Evolutionary conservation across 2,113 vertebrate species (phyloP), one percentile per base, ranked within the genome.

Genomic region (Nymphicus hollandicus): DNA sequence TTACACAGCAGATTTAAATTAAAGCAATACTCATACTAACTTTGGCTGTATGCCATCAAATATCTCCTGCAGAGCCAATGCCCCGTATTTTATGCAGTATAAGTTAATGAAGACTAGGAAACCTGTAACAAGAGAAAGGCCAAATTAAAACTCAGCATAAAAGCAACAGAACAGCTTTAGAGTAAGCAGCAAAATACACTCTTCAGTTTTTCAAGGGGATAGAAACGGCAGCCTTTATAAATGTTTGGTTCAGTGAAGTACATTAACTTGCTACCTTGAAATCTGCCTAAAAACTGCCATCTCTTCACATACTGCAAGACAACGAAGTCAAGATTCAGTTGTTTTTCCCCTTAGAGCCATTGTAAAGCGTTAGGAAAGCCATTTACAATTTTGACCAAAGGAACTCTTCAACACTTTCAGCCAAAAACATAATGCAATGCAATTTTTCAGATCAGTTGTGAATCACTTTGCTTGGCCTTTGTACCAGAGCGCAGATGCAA

Each of bases 41-140:
- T 99, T 99, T 94, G 99, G 98, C 90, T 99, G 99, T 96, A 99
- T 99, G 95, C 98, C 98, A 98, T 99, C 99, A 97, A 99, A 99
- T 94, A 99, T 99, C 97, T 99, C 99, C 94, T 99, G 99, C 73
- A 99, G 98, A 50, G 99, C 99, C 91, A 99, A 98, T 1, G 99
- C 99, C 60, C 99, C 99, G 2, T 99, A 99, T 97, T 99, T 99
- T 88, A 99, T 98, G 97, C 98, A 98, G 70, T 99, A 99, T 88
- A 99, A 98, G 95, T 99, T 99, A 97, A 99, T 97, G 96, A 99
- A 99, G 83, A 99, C 99, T 90, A 99, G 97, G 96, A 99, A 99
- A 98, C 99, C 99, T 99, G 97, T 85, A 58, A 91, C 66, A 69
- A 97, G 66, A 97, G 80, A 96, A 81, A 53, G 37, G 55, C 46